phyloP scores from a whole-genome alignment of 2,113 vertebrate species.

The Rostratula benghalensis region DNA sequence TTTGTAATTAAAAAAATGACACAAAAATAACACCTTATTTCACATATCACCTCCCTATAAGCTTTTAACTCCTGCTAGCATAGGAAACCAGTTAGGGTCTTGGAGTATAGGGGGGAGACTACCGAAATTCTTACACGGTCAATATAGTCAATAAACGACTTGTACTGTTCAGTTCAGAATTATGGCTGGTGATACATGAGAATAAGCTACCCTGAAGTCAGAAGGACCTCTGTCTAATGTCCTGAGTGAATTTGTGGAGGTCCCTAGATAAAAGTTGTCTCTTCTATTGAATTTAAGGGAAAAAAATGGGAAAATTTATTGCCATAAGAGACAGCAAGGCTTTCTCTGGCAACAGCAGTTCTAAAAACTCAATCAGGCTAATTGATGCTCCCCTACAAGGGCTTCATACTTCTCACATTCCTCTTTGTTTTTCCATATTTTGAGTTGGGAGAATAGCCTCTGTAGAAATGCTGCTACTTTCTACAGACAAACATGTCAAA shows the following conservation, averaged over 20 bases:
- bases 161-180: background rate
- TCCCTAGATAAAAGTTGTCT: background rate
- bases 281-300: background rate
- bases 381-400: background rate
- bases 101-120: background rate
- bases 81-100: background rate
- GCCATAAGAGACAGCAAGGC: background rate
- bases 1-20: background rate
- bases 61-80: background rate
- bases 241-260: background rate
- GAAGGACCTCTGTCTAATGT: background rate
- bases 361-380: background rate
- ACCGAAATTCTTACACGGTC: rapidly evolving
- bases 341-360: background rate
- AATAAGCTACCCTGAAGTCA: background rate
- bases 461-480: background rate
- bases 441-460: background rate
- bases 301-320: background rate
- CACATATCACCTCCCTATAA: background rate
- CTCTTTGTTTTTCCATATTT: background rate
- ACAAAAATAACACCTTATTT: background rate
- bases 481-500: background rate
- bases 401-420: background rate
- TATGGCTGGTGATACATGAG: background rate
- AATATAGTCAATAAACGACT: background rate